Evolutionary conservation across 2,888 invertebrate genomes (phyloP).

Genomic region (Polymixis lichenea): DNA sequence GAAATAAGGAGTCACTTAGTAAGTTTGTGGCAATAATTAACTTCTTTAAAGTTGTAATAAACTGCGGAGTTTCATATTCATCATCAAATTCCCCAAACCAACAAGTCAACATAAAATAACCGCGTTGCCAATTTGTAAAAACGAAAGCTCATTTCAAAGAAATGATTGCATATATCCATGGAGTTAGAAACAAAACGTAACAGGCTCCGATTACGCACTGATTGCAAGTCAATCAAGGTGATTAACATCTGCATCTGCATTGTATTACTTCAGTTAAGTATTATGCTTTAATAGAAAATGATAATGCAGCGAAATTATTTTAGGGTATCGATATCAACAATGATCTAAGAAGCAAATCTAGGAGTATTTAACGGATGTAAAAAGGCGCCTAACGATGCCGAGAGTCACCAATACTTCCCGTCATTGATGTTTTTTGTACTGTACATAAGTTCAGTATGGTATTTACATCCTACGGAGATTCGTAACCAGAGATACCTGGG

Average conservation of each 20-base stretch:
- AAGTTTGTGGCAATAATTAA: background rate
- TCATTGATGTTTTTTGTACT: no score
- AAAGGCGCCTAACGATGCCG: background rate
- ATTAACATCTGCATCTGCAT: slow-evolving; percentile 63
- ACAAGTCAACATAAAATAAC: slow-evolving; percentile 4
- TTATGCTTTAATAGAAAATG: slow-evolving; percentile 45
- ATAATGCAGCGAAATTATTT: slow-evolving; percentile 21
- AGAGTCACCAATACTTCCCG: no score
- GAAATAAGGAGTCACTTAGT: background rate
- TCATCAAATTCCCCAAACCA: slow-evolving; percentile 22
- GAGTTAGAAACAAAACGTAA: slow-evolving; percentile 42
- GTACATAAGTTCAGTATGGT: no score
- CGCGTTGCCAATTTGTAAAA: slow-evolving; percentile 9
- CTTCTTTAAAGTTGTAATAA: background rate
- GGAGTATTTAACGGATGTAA: background rate
- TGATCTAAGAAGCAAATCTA: background rate
- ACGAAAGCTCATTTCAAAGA: slow-evolving; percentile 40
- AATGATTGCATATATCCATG: slow-evolving; percentile 45
- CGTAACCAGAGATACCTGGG: background rate
- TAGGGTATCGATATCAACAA: slow-evolving; percentile 20
- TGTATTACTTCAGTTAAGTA: slow-evolving; percentile 51
- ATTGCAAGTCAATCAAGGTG: slow-evolving; percentile 63
- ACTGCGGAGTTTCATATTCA: background rate
- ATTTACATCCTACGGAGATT: background rate
- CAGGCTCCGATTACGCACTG: slow-evolving; percentile 49